Evolutionary conservation across 37 sponge, comb jelly and placozoan genomes (phyloP), one percentile per base, ranked within the genome.

Genomic region (Halichondria panicea): DNA sequence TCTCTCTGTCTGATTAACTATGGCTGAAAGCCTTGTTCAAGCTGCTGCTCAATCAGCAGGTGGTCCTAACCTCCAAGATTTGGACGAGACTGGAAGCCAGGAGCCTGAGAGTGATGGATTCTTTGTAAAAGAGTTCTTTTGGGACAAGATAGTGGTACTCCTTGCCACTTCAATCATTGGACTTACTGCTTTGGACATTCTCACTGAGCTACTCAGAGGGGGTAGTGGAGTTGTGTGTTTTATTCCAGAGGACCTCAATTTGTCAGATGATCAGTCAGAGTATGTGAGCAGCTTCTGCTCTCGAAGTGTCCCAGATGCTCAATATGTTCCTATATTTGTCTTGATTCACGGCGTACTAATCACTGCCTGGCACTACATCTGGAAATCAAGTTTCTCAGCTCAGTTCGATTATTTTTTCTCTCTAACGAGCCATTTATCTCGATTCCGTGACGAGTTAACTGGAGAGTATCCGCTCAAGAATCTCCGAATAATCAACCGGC

Each of bases 371-470:
- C 81, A 87, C n/a, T 80, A 55, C 58, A 41, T 79, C 33, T 87
- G 87, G 87, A 54, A 18, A 30, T 57, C 81, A n/a, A 60, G 66
- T 21, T 80, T 38, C 44, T n/a, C 52, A 8, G 73, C 75, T 5
- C 73, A 80, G 18, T 68, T 87, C 54, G 68, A 63, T 19, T 79
- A 58, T 34, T 87, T 87, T 41, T 46, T 74, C 38, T 73, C 87
- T 25, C 48, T 79, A 11, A 75, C 74, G 2, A 59, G 8, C 1
- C 25, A 42, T 21, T 63, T 87, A 0, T 65, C 43, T n/a, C 74
- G 81, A 38, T 63, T 63, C 39, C 66, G 76, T 37, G 87, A 87
- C 12, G 69, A 64, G 4, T 18, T 43, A 32, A 76, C 73, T 21
- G 85, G 85, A 38, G 41, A 27, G 8, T 87, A 68, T 30, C 63